Evolutionary conservation across 1,140 invertebrate genomes (phyloP).

Genomic region (Bombus superbus): DNA sequence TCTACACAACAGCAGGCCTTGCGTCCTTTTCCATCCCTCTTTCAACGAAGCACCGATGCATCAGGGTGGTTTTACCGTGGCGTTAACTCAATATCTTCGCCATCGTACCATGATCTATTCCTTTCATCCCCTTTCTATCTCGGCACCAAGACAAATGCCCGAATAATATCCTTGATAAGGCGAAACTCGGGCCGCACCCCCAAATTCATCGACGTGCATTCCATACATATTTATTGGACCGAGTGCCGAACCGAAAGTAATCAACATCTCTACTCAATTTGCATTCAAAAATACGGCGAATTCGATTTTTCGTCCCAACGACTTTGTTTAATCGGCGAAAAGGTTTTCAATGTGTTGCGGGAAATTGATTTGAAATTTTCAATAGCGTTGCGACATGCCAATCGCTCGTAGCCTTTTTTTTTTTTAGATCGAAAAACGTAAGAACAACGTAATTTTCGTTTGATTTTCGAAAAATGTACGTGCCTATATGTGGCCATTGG

Average conservation of each 20-base stretch:
- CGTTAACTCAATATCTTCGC: constrained; percentile 66
- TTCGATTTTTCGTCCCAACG: neutral
- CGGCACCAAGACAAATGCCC: constrained; percentile 33
- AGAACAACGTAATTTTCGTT: neutral
- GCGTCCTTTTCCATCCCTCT: constrained; percentile 3
- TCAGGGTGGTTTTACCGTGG: constrained; percentile 60
- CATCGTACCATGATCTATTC: constrained; percentile 59
- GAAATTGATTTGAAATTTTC: neutral
- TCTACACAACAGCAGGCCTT: constrained; percentile 7
- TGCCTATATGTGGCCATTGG: neutral
- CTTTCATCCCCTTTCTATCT: constrained; percentile 57
- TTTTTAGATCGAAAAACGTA: neutral
- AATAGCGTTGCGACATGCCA: neutral
- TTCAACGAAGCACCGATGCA: constrained; percentile 20
- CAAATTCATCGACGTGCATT: neutral
- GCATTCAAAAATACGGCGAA: neutral
- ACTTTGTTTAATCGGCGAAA: neutral
- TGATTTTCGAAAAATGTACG: neutral
- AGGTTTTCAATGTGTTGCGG: neutral
- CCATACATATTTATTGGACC: constrained; percentile 21
- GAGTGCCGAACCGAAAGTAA: neutral
- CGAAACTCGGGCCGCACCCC: neutral
- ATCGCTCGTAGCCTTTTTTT: neutral
- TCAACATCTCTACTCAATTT: neutral
- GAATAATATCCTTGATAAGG: constrained; percentile 34